phyloP scores from a whole-genome alignment of 2,797 vertebrate species.

The Hippoglossus hippoglossus region DNA sequence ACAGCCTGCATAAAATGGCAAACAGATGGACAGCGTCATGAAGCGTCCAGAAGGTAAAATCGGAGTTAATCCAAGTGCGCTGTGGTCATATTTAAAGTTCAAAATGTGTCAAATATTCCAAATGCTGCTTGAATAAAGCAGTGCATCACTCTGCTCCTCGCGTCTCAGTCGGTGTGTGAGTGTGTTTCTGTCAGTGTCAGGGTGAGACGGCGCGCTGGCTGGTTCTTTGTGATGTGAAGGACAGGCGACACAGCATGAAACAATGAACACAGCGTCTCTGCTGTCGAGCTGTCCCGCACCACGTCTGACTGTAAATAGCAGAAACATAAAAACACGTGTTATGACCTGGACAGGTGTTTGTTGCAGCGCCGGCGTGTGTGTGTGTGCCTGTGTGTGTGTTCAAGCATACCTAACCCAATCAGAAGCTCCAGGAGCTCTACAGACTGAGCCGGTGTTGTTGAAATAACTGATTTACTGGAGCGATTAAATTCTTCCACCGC shows the following conservation, averaged over 20 bases:
- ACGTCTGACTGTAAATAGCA: slow-evolving; percentile 51
- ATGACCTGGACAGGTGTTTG: slow-evolving; percentile 64
- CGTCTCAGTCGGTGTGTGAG: neutral
- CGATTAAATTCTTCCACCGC: slow-evolving; percentile 53
- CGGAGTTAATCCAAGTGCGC: neutral
- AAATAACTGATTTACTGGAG: slow-evolving; percentile 68
- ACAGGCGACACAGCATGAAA: slow-evolving; percentile 60
- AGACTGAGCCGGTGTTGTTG: slow-evolving; percentile 39
- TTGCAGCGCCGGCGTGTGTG: neutral
- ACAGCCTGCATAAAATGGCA: neutral
- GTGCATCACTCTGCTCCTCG: neutral
- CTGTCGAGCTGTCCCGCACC: slow-evolving; percentile 32
- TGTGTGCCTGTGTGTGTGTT: slow-evolving; percentile 36
- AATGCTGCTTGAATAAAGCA: slow-evolving; percentile 13
- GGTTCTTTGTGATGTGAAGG: slow-evolving; percentile 58
- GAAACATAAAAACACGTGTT: slow-evolving; percentile 54
- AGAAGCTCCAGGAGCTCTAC: slow-evolving; percentile 68
- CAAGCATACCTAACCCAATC: slow-evolving; percentile 68
- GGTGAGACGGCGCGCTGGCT: slow-evolving; percentile 3
- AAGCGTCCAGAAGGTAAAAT: neutral
- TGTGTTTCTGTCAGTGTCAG: neutral
- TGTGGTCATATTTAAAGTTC: neutral
- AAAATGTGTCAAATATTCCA: slow-evolving; percentile 10
- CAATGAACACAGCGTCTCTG: slow-evolving; percentile 34
- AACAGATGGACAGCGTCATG: neutral